Percentiles rank a stretch among this genome's conserved stretches.
Conservation (phyloP, 2,888 invertebrate genomes). For the Pollenia labialis region DNA sequence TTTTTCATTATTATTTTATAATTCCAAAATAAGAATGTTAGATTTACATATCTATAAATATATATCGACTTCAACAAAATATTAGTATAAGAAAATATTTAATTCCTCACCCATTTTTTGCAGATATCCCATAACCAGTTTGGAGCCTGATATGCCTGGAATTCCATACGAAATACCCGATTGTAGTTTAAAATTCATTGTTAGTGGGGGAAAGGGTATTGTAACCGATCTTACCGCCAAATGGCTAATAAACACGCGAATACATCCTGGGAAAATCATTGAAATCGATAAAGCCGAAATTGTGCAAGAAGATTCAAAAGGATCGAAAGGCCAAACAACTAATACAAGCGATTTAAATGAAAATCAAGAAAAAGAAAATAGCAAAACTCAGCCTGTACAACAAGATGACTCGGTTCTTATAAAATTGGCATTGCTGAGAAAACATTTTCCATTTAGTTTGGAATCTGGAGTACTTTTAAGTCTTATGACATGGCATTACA, state of each 20-base stretch:
- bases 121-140: conserved; percentile 78
- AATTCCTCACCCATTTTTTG: conserved; percentile 21
- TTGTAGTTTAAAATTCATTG: conserved; percentile 88
- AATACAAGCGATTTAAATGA: conserved; percentile 9
- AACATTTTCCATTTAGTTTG: conserved; percentile 94
- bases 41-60: too few species aligned
- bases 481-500: conserved; percentile 96
- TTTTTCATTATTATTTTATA: too few species aligned
- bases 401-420: conserved; percentile 85
- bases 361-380: conserved; percentile 63
- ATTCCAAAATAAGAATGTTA: too few species aligned
- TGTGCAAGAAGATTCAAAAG: conserved; percentile 49
- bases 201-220: conserved; percentile 90
- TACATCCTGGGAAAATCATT: conserved; percentile 87
- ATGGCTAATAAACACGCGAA: conserved; percentile 91
- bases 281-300: conserved; percentile 80
- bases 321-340: not conserved
- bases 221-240: conserved; percentile 94
- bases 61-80: too few species aligned
- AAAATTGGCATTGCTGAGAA: conserved; percentile 87
- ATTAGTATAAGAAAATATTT: too few species aligned
- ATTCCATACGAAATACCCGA: conserved; percentile 86
- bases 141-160: conserved; percentile 84
- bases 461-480: conserved; percentile 91
- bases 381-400: not conserved